Percentiles rank a stretch among this genome's conserved stretches.
phyloP scores from a whole-genome alignment of 2,113 vertebrate genomes.

The Vimba vimba region DNA sequence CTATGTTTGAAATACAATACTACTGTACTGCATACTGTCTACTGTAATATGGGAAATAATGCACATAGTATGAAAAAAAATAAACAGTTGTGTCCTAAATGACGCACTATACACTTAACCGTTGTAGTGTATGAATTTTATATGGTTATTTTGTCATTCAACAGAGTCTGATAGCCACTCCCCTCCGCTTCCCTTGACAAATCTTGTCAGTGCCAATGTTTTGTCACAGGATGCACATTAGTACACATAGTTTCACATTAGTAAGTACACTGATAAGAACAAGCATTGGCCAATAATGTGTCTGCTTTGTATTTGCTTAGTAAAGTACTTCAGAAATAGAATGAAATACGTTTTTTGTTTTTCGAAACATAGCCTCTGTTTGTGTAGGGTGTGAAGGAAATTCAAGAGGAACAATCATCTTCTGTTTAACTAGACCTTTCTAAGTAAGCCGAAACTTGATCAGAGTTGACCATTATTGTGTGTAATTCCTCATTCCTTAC shows the following conservation, averaged over 20 bases:
- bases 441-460: not conserved
- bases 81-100: no score
- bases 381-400: not conserved
- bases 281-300: not conserved
- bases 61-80: no score
- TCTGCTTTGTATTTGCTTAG: not conserved
- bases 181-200: no score
- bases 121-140: no score
- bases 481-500: constrained; percentile 17
- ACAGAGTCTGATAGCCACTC: no score
- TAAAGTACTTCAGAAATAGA: not conserved
- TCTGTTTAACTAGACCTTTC: not conserved
- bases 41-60: no score
- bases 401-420: not conserved
- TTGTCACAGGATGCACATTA: no score
- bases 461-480: not conserved
- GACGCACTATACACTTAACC: no score
- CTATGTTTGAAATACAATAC: no score
- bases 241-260: not conserved
- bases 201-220: no score
- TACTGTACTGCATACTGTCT: no score
- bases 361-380: not conserved
- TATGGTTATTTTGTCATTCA: no score
- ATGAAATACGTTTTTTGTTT: not conserved
- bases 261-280: not conserved